Evolutionary conservation across 2,797 vertebrate species (phyloP).

Genomic region (Aplochiton taeniatus): DNA sequence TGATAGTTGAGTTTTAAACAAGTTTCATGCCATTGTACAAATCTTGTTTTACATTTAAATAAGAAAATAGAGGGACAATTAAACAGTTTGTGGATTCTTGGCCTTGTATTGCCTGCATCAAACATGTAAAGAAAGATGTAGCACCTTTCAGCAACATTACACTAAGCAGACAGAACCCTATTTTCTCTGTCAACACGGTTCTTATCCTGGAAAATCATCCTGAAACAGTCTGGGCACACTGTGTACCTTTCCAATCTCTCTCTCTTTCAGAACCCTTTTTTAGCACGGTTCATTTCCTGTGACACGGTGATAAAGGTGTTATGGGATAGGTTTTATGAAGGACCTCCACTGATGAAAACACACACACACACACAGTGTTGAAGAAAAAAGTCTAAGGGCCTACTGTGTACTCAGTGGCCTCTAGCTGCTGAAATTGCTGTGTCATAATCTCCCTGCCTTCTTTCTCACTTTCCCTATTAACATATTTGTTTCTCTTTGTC

Average conservation of each 20-base stretch:
- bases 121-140: no score
- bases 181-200: no score
- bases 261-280: no score
- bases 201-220: no score
- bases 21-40: no score
- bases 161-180: background rate
- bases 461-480: background rate
- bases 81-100: no score
- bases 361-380: constrained; percentile 46
- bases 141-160: background rate
- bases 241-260: background rate
- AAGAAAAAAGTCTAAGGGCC: constrained; percentile 29
- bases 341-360: constrained; percentile 47
- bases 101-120: no score
- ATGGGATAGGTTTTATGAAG: constrained; percentile 37
- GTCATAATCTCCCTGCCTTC: constrained; percentile 54
- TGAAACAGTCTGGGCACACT: background rate
- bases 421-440: constrained; percentile 60
- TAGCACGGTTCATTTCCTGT: background rate
- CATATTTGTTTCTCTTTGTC: constrained; percentile 10
- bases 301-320: background rate
- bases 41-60: no score
- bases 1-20: no score
- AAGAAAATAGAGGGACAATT: no score
- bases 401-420: constrained; percentile 44